Evolutionary conservation across 2,797 vertebrate species (phyloP), one percentile per base, ranked within the genome.

Genomic region (Chloroceryle amazona): DNA sequence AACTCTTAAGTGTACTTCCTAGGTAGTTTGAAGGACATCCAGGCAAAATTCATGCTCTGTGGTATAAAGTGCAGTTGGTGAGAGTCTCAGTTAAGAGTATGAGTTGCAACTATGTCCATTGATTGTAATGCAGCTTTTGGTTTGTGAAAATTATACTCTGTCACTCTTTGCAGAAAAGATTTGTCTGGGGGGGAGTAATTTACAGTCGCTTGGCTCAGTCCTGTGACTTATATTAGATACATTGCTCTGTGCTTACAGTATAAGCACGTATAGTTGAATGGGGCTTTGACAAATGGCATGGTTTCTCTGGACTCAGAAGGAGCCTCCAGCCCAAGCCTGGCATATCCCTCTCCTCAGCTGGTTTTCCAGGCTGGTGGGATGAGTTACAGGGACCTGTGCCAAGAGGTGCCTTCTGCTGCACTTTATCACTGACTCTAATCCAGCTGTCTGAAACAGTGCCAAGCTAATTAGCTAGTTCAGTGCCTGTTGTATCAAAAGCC

Each of bases 391-490:
- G 93, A 90, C 94, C 84, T 73, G 81, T 74, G 86, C 96, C 97
- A 98, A 97, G 95, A 94, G 93, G 93, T 96, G 91, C 96, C 96
- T 97, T 98, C 97, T 98, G 97, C 93, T 97, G 84, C 85, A 91
- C 82, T 98, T 97, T 94, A 92, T 98, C 97, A 97, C 89, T 97
- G 95, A 94, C 92, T 96, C 92, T 71, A 92, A 98, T 97, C 95
- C 95, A 97, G 96, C 92, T 95, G 93, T 93, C 96, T 98, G 98
- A 98, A 97, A 85, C 7, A 1, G 16, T 91, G 98, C 98, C 98
- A 98, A 98, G 78, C 95, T 97, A 98, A 98, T 98, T 98, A 98
- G 96, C 93, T 96, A 94, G 97, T 96, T 97, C 96, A 96, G 60
- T 96, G 96, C 89, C 93, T 98, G 92, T 94, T 97, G 46, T 86